These are phyloP conservation scores for Eulemur macaco DNA, from an alignment of 2,113 vertebrate genomes.

Conservation along the genomic window DNA sequence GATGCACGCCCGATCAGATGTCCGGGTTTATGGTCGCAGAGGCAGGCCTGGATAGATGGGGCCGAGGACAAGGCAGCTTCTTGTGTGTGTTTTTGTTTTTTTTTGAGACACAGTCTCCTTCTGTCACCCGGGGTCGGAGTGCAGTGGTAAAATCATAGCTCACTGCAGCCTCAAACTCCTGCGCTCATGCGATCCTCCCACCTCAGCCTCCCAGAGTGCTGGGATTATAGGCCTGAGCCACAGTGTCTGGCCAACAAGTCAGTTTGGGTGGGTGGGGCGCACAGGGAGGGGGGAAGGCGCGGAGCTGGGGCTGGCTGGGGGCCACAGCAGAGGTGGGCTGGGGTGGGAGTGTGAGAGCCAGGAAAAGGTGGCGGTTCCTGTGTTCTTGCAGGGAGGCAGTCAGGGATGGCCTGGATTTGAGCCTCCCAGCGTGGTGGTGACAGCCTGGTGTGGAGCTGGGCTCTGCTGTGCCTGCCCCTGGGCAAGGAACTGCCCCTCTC, in stretches of 20 bases:
- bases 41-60: not conserved
- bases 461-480: not conserved
- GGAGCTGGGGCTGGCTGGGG: not conserved
- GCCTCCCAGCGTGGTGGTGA: not conserved
- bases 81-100: too few relatives aligned
- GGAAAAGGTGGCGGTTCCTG: accelerated
- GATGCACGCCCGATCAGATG: accelerated
- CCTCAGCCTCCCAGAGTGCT: too few relatives aligned
- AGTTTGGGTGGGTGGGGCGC: not conserved
- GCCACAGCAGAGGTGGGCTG: not conserved
- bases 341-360: not conserved
- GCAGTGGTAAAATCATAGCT: too few relatives aligned
- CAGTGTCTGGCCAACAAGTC: too few relatives aligned
- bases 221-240: too few relatives aligned
- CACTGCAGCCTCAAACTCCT: too few relatives aligned
- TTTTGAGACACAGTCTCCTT: too few relatives aligned
- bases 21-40: not conserved
- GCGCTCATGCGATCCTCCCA: too few relatives aligned
- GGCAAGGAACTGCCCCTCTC: not conserved
- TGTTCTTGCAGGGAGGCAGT: not conserved
- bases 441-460: not conserved
- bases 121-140: too few relatives aligned
- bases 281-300: not conserved
- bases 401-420: not conserved
- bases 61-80: not conserved